Evolutionary conservation across 1,140 invertebrate species (phyloP).

Genomic region (Apocrypta bakeri): DNA sequence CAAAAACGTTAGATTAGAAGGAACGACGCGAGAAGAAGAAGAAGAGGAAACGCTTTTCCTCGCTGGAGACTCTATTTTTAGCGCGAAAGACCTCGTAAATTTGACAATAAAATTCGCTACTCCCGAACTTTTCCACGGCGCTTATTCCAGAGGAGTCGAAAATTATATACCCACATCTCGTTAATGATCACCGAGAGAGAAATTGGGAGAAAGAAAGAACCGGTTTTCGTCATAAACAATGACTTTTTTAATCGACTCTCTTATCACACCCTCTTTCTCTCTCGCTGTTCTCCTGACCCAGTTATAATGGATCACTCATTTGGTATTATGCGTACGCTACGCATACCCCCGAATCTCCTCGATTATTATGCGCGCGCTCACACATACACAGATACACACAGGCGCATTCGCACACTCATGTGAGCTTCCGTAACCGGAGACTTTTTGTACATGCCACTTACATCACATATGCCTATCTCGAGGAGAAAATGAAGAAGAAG

Average conservation of each 20-base stretch:
- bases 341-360: too few relatives aligned
- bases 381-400: not conserved
- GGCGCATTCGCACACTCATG: not conserved
- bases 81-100: not conserved
- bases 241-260: constrained; percentile 57
- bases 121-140: not conserved
- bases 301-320: not conserved
- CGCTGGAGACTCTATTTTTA: not conserved
- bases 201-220: constrained; percentile 22
- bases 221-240: constrained; percentile 59
- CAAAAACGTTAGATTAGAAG: too few relatives aligned
- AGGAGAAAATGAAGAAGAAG: constrained; percentile 42
- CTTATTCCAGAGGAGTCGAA: not conserved
- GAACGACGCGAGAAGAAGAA: too few relatives aligned
- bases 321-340: not conserved
- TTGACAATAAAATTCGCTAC: not conserved
- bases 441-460: constrained; percentile 34
- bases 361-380: too few relatives aligned
- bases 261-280: not conserved
- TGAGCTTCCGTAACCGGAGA: not conserved
- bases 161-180: not conserved
- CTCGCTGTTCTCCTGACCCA: not conserved
- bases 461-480: constrained; percentile 23
- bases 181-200: not conserved
- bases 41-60: too few relatives aligned